A percentile compares a stretch with the other conserved stretches of the same genome.
Evolutionary conservation across 2,797 vertebrate genomes (phyloP).

Genomic region (Arrhamphus sclerolepis): DNA sequence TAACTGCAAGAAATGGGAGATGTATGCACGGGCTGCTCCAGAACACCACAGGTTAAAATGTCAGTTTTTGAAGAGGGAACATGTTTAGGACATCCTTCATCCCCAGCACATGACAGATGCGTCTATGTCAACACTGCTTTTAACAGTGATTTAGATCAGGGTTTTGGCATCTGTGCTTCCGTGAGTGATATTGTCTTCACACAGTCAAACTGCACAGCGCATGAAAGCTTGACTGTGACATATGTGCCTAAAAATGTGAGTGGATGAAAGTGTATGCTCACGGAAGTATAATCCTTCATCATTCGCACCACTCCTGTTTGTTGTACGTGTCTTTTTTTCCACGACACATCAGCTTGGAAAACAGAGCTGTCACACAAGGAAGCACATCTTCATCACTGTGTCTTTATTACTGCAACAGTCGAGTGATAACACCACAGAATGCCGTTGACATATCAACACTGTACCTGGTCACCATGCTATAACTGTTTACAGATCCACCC

Average conservation of each 20-base stretch:
- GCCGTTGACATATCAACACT: conserved; percentile 64
- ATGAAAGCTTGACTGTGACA: conserved; percentile 16
- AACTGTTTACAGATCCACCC: conserved; percentile 58
- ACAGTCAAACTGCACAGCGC: background rate
- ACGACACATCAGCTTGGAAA: conserved; percentile 22
- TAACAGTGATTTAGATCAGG: background rate
- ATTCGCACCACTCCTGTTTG: conserved; percentile 39
- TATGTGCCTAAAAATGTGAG: conserved; percentile 33
- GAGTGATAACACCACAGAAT: conserved; percentile 59
- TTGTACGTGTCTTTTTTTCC: conserved; percentile 26
- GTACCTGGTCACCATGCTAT: conserved; percentile 55
- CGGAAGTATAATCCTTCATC: conserved; percentile 32
- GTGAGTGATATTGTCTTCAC: conserved; percentile 15
- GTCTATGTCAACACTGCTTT: background rate
- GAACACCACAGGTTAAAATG: no score
- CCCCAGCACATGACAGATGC: background rate
- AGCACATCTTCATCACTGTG: conserved; percentile 44
- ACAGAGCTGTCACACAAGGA: conserved; percentile 59
- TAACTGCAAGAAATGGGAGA: no score
- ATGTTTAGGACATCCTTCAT: background rate
- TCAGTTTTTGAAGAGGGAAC: background rate
- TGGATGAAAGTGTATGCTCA: conserved; percentile 13
- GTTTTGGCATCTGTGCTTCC: background rate
- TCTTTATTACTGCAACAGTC: conserved; percentile 35
- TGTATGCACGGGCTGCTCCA: no score